These are phyloP conservation scores for Paelopatides confundens DNA, from an alignment of 53 echinoderm and acorn worm genomes.

Conservation along the genomic window DNA sequence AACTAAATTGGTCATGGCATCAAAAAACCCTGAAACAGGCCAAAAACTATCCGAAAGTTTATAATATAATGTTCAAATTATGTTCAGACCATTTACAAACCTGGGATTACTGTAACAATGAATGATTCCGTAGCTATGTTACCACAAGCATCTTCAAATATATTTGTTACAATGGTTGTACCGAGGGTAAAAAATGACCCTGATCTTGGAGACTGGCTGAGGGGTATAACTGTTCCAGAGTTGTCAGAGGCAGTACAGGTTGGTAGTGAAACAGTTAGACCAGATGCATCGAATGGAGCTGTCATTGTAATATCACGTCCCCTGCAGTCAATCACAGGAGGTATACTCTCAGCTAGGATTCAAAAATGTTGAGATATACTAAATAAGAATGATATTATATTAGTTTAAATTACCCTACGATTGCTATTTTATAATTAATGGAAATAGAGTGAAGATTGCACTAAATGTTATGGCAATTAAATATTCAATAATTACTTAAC, in stretches of 20 bases:
- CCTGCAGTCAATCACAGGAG: slow-evolving; percentile 15
- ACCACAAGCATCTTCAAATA: neutral
- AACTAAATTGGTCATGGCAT: too few relatives aligned
- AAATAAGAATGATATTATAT: neutral
- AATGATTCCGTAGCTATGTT: neutral
- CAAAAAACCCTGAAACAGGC: too few relatives aligned
- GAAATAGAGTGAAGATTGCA: too few relatives aligned
- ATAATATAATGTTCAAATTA: too few relatives aligned
- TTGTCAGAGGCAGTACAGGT: neutral
- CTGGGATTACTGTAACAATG: neutral
- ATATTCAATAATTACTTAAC: too few relatives aligned
- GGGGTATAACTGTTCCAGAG: neutral
- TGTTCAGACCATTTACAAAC: neutral
- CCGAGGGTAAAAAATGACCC: neutral
- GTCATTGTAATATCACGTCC: neutral
- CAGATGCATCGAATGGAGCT: neutral
- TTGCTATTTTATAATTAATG: too few relatives aligned
- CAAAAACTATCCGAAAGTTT: too few relatives aligned
- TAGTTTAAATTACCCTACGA: too few relatives aligned
- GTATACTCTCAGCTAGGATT: neutral
- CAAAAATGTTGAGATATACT: neutral
- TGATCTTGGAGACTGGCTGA: slow-evolving; percentile 4
- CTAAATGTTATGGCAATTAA: too few relatives aligned
- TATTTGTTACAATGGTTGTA: slow-evolving; percentile 15
- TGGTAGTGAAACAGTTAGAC: neutral